Percentiles rank a stretch among this genome's conserved stretches.
Evolutionary conservation across 2,113 vertebrate genomes (phyloP).

Genomic region (Charadrius vociferus): DNA sequence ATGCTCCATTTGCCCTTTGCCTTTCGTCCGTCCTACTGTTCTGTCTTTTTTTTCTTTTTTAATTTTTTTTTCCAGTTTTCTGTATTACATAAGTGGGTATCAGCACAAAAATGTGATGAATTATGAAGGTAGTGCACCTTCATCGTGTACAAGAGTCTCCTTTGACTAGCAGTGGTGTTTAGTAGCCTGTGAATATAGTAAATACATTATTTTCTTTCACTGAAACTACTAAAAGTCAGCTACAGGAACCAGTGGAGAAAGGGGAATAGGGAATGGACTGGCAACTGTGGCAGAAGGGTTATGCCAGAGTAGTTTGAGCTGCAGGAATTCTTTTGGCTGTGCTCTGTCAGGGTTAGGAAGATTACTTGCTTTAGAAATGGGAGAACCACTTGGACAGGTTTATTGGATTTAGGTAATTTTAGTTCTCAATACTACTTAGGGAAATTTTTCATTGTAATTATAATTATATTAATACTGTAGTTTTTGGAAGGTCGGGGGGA

Average conservation of each 20-base stretch:
- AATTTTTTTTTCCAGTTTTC: neutral
- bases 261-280: neutral
- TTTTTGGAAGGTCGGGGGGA: neutral
- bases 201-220: neutral
- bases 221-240: neutral
- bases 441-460: neutral
- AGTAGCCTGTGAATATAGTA: neutral
- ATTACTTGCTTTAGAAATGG: neutral
- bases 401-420: neutral
- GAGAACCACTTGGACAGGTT: neutral
- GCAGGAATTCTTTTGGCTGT: neutral
- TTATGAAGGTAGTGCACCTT: neutral
- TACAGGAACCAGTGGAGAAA: neutral
- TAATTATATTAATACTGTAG: neutral
- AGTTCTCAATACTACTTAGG: neutral
- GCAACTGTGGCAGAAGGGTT: fast-evolving
- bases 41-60: neutral
- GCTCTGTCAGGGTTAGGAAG: neutral
- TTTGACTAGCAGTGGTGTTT: neutral
- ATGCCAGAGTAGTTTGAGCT: neutral
- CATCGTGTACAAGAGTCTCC: neutral
- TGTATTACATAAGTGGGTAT: fast-evolving
- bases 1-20: neutral
- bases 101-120: neutral
- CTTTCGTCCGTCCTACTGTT: fast-evolving